Evolutionary conservation across 2,888 invertebrate genomes (phyloP).

Genomic region (Netelia inedita): DNA sequence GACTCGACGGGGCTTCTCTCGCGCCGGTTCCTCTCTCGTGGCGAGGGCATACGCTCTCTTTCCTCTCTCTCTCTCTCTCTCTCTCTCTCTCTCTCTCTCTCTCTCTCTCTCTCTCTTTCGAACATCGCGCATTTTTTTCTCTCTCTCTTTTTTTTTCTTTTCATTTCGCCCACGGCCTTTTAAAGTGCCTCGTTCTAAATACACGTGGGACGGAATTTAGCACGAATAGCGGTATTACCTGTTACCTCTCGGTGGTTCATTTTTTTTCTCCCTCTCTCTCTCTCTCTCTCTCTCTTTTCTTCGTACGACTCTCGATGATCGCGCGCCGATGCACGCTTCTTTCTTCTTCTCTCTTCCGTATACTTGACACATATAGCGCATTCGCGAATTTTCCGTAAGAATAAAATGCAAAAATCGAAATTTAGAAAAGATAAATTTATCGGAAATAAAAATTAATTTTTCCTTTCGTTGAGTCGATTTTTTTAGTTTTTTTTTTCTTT

Average conservation of each 20-base stretch:
- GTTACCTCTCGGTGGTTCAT: constrained; percentile 60
- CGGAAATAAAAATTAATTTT: neutral
- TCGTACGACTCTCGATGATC: constrained; percentile 34
- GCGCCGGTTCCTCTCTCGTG: neutral
- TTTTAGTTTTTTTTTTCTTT: neutral
- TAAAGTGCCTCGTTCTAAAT: constrained; percentile 68
- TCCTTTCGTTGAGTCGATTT: neutral
- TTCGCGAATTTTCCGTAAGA: neutral
- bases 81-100: neutral
- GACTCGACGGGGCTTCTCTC: constrained; percentile 29
- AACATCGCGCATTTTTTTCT: constrained; percentile 54
- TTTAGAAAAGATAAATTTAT: neutral
- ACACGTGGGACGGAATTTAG: constrained; percentile 71
- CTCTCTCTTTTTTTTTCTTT: constrained; percentile 32
- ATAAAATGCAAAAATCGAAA: neutral
- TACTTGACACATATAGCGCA: neutral
- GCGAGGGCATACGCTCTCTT: neutral
- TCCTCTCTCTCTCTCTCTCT: neutral
- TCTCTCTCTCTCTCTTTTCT: constrained; percentile 24
- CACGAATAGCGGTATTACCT: constrained; percentile 72
- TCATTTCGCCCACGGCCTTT: constrained; percentile 68
- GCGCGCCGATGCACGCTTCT: constrained; percentile 2
- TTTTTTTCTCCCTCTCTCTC: constrained; percentile 37
- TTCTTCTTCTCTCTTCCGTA: neutral
- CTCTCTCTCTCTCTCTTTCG: constrained; percentile 36